Evolutionary conservation across 2,888 invertebrate genomes (phyloP), one percentile per base, ranked within the genome.

Genomic region (Dicycla oo): DNA sequence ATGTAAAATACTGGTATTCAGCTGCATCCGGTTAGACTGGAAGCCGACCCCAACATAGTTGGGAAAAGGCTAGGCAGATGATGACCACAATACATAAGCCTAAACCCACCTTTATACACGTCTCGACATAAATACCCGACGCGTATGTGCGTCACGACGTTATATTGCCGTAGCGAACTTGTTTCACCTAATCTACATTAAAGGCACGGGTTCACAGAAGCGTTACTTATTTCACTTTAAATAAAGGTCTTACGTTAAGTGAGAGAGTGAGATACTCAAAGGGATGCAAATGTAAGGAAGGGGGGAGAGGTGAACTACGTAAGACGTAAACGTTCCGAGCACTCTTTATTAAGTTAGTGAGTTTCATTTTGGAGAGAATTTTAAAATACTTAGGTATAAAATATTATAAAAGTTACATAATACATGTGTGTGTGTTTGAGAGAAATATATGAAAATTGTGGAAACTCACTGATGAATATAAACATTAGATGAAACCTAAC

Each of bases 201-300:
- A 69, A 80, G 69, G 69, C 66, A 49, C 40, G 40, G 26, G 66
- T 61, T 73, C 83, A 83, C 81, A 67, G 65, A 40, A 40, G 81
- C 86, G 80, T 73, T 43, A 69, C 77, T 85, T 75, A 83, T 83
- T 83, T 80, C 83, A 83, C 73, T 83, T 77, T 73, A 85, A 80
- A 73, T 83, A 83, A 83, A 80, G 78, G 63, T 83, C 71, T 77
- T 71, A 67, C 67, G 51, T 67, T 67, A 83, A 84, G 67, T 76
- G 51, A 73, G 64, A 62, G 45, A 51, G 64, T 74, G 47, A 74
- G 64, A 65, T 49, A 47, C 75, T 85, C 86, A 84, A 84, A 84
- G 81, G 56, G 69, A 83, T 84, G 84, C 69, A 75, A 85, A 84
- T 83, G 49, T 62, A 68, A 63, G 23, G 34, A 30, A 18, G 13